Evolutionary conservation across 2,113 vertebrate species (phyloP).

Genomic region (Bettongia penicillata): DNA sequence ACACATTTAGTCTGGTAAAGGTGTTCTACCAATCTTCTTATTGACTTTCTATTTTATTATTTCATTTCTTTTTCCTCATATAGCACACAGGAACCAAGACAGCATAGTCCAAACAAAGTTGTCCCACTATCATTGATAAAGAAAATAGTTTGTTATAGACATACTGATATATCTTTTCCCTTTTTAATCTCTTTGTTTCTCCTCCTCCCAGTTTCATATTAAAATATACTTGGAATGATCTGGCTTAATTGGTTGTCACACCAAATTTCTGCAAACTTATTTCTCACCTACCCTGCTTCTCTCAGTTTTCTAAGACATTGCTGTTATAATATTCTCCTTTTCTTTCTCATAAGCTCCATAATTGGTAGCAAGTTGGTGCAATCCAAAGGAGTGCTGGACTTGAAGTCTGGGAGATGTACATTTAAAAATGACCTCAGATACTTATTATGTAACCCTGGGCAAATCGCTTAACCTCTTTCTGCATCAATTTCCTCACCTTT

Average conservation of each 20-base stretch:
- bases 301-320: not conserved
- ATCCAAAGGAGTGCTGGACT: not conserved
- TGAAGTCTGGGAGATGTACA: not conserved
- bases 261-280: not conserved
- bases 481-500: not conserved
- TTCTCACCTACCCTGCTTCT: not conserved
- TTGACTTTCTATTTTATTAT: not conserved
- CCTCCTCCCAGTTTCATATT: not conserved
- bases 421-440: not conserved
- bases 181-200: not conserved
- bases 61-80: not conserved
- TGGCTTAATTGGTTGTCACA: not conserved
- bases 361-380: not conserved
- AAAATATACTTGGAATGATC: not conserved
- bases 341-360: not conserved
- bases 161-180: not conserved
- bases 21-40: not conserved
- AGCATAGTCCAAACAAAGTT: not conserved
- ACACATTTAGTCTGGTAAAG: not conserved
- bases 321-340: not conserved
- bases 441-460: not conserved
- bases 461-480: too few species aligned
- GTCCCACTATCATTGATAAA: not conserved
- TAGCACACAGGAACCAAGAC: not conserved
- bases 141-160: not conserved